phyloP scores from a whole-genome alignment of 2,888 invertebrate genomes.

The Petrolisthes manimaculis region DNA sequence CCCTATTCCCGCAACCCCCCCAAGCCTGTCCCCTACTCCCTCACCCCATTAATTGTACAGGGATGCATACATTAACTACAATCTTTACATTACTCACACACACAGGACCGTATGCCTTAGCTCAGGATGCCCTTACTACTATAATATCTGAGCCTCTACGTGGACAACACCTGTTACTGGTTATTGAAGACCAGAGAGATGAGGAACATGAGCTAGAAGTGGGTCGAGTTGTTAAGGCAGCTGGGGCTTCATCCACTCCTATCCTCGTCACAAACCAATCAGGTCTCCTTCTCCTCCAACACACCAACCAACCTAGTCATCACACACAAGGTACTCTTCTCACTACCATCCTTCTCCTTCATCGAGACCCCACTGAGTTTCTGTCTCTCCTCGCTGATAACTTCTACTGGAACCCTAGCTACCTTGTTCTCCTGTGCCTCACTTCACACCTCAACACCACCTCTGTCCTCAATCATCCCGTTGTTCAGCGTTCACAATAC shows the following conservation, averaged over 20 bases:
- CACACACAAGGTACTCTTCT: neutral
- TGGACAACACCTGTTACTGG: neutral
- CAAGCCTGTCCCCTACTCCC: too few relatives aligned
- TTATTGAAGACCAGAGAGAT: neutral
- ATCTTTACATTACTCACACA: neutral
- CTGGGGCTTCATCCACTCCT: neutral
- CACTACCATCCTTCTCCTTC: neutral
- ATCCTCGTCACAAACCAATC: neutral
- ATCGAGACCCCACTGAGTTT: neutral
- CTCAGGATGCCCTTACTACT: neutral
- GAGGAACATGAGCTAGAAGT: neutral
- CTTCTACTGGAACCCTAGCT: slow-evolving; percentile 28
- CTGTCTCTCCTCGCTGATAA: neutral
- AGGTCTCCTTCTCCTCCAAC: neutral
- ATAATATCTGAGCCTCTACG: neutral
- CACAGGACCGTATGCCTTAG: neutral
- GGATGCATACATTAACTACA: too few relatives aligned
- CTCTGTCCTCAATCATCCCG: neutral
- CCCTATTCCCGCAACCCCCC: too few relatives aligned
- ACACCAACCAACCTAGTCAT: neutral
- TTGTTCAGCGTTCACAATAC: slow-evolving; percentile 42
- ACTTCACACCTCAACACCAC: slow-evolving; percentile 10
- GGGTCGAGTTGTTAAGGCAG: neutral
- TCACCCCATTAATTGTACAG: too few relatives aligned
- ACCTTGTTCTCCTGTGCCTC: slow-evolving; percentile 40